These are phyloP conservation scores for Delichon dasypus DNA, from an alignment of 2,797 vertebrate genomes.

Conservation along the genomic window DNA sequence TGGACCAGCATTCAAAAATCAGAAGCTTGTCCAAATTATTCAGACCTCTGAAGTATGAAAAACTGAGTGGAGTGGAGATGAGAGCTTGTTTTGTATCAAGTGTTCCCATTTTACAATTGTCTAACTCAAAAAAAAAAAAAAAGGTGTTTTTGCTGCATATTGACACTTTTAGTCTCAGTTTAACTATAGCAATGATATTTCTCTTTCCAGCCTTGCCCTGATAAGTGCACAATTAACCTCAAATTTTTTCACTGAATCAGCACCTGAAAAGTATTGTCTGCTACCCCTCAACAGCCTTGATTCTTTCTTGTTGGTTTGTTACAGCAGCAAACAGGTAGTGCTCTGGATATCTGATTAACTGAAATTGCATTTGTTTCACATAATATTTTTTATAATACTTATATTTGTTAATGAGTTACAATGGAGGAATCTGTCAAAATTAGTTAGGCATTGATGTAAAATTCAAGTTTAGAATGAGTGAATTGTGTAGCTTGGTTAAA, in stretches of 20 bases:
- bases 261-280: not conserved
- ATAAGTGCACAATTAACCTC: not conserved
- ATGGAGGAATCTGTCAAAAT: not conserved
- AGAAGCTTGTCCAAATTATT: not conserved
- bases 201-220: not conserved
- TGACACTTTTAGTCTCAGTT: not conserved
- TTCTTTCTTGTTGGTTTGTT: conserved; percentile 8
- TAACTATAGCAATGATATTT: not conserved
- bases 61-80: not conserved
- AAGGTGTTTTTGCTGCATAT: not conserved
- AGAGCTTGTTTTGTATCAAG: not conserved
- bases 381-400: not conserved
- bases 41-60: not conserved
- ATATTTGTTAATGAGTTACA: not conserved
- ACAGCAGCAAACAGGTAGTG: not conserved
- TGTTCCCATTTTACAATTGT: not conserved
- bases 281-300: not conserved
- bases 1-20: not conserved
- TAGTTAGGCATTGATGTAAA: not conserved
- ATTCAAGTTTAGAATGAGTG: not conserved
- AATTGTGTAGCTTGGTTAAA: not conserved
- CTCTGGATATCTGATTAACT: not conserved
- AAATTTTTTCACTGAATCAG: not conserved
- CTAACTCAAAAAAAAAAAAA: not conserved
- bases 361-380: not conserved